Percentiles rank a stretch among this genome's conserved stretches.
phyloP scores from a whole-genome alignment of 2,888 invertebrate species.

The Stratiomys singularior region DNA sequence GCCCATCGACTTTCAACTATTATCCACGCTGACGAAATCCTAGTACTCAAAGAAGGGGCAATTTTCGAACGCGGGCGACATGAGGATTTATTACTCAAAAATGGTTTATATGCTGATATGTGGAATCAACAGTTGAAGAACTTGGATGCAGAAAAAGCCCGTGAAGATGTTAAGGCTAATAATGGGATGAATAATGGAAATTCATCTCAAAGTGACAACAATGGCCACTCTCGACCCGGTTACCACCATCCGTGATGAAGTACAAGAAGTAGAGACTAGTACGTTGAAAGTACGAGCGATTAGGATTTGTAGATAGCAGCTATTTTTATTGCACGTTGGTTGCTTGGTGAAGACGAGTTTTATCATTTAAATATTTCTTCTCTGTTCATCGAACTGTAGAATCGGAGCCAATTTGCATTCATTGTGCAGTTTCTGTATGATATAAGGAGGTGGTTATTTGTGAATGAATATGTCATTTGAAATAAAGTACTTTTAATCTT shows the following conservation, averaged over 20 bases:
- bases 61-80: slow-evolving; percentile 91
- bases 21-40: slow-evolving; percentile 93
- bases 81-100: slow-evolving; percentile 72
- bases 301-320: neutral
- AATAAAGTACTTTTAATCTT: too few relatives aligned
- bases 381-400: too few relatives aligned
- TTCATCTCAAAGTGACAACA: neutral
- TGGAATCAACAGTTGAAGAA: slow-evolving; percentile 85
- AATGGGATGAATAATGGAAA: neutral
- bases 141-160: slow-evolving; percentile 56
- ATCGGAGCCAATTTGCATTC: too few relatives aligned
- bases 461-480: too few relatives aligned
- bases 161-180: neutral
- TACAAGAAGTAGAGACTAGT: neutral
- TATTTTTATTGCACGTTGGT: slow-evolving; percentile 22
- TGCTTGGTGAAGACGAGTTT: neutral
- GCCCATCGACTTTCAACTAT: slow-evolving; percentile 95
- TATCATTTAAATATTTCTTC: neutral
- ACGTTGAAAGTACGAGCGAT: too few relatives aligned
- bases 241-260: slow-evolving; percentile 10
- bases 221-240: neutral
- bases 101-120: slow-evolving; percentile 88
- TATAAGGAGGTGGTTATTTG: too few relatives aligned
- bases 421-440: too few relatives aligned
- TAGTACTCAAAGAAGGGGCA: slow-evolving; percentile 90